Evolutionary conservation across 2,113 vertebrate genomes (phyloP), one percentile per base, ranked within the genome.

Genomic region (Pogona vitticeps): DNA sequence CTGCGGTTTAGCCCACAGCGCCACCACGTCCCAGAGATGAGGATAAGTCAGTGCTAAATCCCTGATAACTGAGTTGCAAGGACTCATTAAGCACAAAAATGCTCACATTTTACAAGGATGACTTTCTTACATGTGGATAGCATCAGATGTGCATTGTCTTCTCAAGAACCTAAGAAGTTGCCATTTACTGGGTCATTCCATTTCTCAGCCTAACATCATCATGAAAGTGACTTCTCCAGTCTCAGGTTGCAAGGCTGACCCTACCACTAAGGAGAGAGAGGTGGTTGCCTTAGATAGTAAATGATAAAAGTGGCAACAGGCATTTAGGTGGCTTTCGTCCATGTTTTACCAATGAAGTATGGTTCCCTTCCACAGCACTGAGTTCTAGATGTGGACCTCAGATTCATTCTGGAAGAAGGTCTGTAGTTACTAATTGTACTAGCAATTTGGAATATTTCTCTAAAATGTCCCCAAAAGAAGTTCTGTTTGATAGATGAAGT

Each of bases 401-500:
- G 70, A 65, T 42, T 28, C 14, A 20, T 38, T 28, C 46, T 70
- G 61, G 61, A 52, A 0, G 1, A 83, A 75, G 1, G 8, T 59
- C 23, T 15, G 21, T 36, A 0, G 17, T 42, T 76, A 56, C 33
- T 26, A 68, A 38, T 68, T 42, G 26, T 10, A 15, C 2, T 67
- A n/a, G 18, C 6, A 10, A 20, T 7, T n/a, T 26, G 58, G 70
- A 73, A 33, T n/a, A 67, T 52, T 75, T 58, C 46, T 85, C 46
- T 42, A 17, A 80, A 42, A 14, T 58, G 7, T 40, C 71, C 33
- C 17, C 28, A 2, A 71, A 40, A 38, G 20, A 81, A 15, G 56
- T 75, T 72, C 91, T 93, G 89, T 91, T 52, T 46, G 42, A 1
- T 28, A 65, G 40, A 8, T 61, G 8, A 38, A 59, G 56, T 13